Evolutionary conservation across 2,797 vertebrate species (phyloP).

Genomic region (Manis javanica): DNA sequence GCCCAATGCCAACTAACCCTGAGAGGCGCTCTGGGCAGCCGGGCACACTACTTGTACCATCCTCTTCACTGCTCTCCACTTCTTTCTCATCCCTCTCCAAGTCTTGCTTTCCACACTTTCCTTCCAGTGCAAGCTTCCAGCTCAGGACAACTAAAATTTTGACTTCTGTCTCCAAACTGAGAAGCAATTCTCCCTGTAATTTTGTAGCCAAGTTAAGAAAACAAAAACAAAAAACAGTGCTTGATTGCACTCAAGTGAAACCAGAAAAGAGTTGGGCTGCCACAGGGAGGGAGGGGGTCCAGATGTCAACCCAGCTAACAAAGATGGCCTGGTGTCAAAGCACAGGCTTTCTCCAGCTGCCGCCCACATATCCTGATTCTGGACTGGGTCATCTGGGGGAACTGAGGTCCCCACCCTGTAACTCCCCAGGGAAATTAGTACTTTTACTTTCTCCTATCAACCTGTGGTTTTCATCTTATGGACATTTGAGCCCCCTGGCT

Average conservation of each 20-base stretch:
- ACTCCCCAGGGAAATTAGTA: not conserved
- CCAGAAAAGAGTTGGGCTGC: not conserved
- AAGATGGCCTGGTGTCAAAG: not conserved
- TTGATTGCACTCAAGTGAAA: not conserved
- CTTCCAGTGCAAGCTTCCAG: not conserved
- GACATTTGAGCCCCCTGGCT: not conserved
- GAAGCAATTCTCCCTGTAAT: not conserved
- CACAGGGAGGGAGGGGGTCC: not conserved
- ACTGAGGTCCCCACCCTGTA: not conserved
- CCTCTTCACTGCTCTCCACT: accelerated
- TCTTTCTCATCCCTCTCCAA: not conserved
- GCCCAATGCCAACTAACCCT: not conserved
- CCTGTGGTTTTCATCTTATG: not conserved
- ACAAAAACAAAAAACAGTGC: not conserved
- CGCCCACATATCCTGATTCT: not conserved
- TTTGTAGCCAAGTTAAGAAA: not conserved
- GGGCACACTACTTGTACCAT: not conserved
- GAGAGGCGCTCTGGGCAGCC: too few relatives aligned
- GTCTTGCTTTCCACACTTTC: not conserved
- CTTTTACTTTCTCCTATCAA: not conserved
- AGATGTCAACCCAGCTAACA: too few relatives aligned
- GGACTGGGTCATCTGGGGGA: not conserved
- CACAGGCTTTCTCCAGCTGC: not conserved
- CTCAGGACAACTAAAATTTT: not conserved
- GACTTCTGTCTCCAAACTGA: not conserved